phyloP scores from a whole-genome alignment of 2,113 vertebrate species.

The Zosterops borbonicus region DNA sequence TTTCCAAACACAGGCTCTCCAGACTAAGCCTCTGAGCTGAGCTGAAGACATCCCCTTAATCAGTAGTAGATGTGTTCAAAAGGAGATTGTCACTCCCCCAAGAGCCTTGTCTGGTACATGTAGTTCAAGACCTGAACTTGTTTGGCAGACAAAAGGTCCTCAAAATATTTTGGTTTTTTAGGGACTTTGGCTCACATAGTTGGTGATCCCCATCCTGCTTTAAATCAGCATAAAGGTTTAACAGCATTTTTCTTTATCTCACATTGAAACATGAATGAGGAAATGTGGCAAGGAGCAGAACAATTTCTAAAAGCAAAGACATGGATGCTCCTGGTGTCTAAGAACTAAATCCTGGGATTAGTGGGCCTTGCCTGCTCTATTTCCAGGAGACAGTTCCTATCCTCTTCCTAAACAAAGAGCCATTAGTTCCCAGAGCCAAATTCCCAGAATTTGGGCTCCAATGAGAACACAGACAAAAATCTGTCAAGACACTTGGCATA shows the following conservation, averaged over 20 bases:
- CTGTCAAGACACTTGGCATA: not conserved
- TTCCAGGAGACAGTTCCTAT: not conserved
- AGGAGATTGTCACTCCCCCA: not conserved
- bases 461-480: not conserved
- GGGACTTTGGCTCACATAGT: not conserved
- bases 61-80: not conserved
- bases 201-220: not conserved
- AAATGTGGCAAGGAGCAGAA: not conserved
- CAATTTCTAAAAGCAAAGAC: not conserved
- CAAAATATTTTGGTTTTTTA: not conserved
- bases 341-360: not conserved
- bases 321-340: not conserved
- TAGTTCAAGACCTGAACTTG: not conserved
- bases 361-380: not conserved
- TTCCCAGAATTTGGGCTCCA: not conserved
- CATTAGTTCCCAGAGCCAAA: not conserved
- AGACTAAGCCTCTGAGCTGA: not conserved
- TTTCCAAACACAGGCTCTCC: not conserved
- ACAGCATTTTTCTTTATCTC: not conserved
- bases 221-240: not conserved
- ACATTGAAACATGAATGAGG: not conserved
- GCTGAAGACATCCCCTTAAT: not conserved
- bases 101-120: rapidly evolving
- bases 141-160: not conserved
- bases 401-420: not conserved